phyloP scores from a whole-genome alignment of 2,888 invertebrate species.

The Trissoscelio sp. region DNA sequence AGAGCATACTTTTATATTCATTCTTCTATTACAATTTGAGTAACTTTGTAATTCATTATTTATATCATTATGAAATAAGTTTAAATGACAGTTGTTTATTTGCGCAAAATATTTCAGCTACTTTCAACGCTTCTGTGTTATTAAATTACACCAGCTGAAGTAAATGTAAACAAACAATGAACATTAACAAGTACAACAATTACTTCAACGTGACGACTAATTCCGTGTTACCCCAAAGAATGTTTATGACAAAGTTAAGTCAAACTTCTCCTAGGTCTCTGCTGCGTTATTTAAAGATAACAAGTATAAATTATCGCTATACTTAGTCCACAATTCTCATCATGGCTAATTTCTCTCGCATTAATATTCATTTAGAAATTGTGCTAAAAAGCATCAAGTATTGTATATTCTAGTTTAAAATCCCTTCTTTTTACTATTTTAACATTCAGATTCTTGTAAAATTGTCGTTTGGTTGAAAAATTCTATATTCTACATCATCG shows the following conservation, averaged over 20 bases:
- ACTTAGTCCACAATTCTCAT: background rate
- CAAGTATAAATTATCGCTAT: slow-evolving; percentile 28
- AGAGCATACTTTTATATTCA: background rate
- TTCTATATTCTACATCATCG: too few species aligned
- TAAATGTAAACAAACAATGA: slow-evolving; percentile 12
- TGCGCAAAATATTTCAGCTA: background rate
- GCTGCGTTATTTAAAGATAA: slow-evolving; percentile 24
- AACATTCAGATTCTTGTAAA: too few species aligned
- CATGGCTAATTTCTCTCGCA: background rate
- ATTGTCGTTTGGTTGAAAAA: too few species aligned
- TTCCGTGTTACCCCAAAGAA: slow-evolving; percentile 28
- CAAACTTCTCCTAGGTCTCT: slow-evolving; percentile 16
- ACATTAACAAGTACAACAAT: slow-evolving; percentile 37
- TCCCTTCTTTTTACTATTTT: too few species aligned
- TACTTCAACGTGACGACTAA: slow-evolving; percentile 38
- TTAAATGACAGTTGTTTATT: slow-evolving; percentile 2
- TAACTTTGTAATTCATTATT: too few species aligned
- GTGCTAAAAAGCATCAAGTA: too few species aligned
- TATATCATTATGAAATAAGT: too few species aligned
- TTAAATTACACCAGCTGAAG: too few species aligned
- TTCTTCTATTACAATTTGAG: too few species aligned
- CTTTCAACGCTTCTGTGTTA: background rate
- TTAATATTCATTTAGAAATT: slow-evolving; percentile 19
- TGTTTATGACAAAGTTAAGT: slow-evolving; percentile 31
- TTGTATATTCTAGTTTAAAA: too few species aligned